Conservation (phyloP, 1,140 invertebrate genomes). For the Macrobrachium rosenbergii region DNA sequence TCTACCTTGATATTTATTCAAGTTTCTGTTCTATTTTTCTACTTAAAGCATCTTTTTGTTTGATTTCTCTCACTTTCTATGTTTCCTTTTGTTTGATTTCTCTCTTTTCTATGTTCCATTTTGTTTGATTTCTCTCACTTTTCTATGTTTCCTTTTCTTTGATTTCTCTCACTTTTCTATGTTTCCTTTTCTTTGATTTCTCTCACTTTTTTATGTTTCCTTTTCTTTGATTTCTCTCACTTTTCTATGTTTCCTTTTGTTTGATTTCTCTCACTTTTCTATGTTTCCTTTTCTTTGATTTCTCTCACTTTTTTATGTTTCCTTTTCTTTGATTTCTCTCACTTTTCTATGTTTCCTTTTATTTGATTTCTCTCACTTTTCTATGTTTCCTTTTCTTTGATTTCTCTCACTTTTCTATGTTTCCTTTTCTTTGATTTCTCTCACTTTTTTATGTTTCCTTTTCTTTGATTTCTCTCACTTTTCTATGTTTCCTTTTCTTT, state of each 20-base stretch:
- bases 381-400: not conserved
- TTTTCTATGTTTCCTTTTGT: not conserved
- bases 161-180: not conserved
- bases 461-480: not conserved
- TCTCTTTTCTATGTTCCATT: not conserved
- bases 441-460: not conserved
- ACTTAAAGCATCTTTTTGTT: not conserved
- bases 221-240: not conserved
- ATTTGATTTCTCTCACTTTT: not conserved
- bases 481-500: not conserved
- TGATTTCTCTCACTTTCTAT: not conserved
- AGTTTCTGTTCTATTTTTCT: slow-evolving; percentile 6
- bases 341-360: not conserved
- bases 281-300: not conserved
- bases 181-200: not conserved
- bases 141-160: not conserved
- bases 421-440: not conserved
- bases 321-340: not conserved
- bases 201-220: not conserved
- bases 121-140: not conserved
- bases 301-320: slow-evolving; percentile 5
- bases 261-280: not conserved
- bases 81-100: not conserved
- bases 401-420: not conserved
- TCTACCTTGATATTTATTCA: not conserved